phyloP scores from a whole-genome alignment of 1,140 invertebrate genomes.

The Calosoma granatense region DNA sequence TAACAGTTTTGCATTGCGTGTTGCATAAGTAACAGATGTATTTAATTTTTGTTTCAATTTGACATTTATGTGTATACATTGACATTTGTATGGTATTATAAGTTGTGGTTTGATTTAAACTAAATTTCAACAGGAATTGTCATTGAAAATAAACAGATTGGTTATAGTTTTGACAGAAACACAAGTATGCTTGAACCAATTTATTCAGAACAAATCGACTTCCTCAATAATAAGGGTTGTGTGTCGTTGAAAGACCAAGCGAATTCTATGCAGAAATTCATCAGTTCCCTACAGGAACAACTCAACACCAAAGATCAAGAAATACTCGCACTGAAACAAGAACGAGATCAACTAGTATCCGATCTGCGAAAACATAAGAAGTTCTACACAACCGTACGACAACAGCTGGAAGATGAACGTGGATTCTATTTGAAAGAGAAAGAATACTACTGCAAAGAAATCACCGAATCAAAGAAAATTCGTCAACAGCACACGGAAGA shows the following conservation, averaged over 20 bases:
- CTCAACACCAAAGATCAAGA: conserved; percentile 26
- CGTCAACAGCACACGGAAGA: conserved; percentile 21
- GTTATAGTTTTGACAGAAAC: no score
- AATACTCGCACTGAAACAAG: conserved; percentile 21
- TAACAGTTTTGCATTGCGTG: no score
- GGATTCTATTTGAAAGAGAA: conserved; percentile 32
- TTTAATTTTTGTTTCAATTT: neutral
- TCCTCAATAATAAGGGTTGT: no score
- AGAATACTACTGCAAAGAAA: conserved; percentile 30
- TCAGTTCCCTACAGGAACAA: conserved; percentile 24
- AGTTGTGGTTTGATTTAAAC: no score
- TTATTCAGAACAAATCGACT: no score
- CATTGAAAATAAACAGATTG: no score
- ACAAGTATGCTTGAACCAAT: no score
- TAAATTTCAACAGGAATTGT: no score
- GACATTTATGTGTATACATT: neutral
- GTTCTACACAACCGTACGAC: conserved; percentile 24
- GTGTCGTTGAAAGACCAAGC: conserved; percentile 26
- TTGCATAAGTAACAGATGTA: no score
- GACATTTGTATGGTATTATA: no score
- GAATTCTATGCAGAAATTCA: conserved; percentile 23
- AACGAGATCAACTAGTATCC: conserved; percentile 25
- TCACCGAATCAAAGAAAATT: conserved; percentile 29
- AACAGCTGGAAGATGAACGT: conserved; percentile 31
- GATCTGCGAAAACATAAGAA: conserved; percentile 26